These are phyloP conservation scores for Chrysomallon squamiferum DNA, from an alignment of 1,140 invertebrate genomes.

Conservation along the genomic window DNA sequence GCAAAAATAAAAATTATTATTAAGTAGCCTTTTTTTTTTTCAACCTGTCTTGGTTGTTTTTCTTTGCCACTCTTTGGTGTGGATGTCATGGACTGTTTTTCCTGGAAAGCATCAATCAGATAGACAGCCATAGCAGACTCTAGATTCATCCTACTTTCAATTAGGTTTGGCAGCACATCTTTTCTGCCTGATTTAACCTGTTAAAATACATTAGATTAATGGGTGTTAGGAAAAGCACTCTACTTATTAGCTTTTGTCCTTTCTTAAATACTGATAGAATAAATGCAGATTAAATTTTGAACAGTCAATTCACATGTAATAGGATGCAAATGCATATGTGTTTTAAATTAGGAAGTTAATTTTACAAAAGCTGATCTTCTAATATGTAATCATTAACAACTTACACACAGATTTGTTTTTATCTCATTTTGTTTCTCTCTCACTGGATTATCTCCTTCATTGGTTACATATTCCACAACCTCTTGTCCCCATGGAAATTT, in stretches of 20 bases:
- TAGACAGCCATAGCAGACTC: slow-evolving; percentile 31
- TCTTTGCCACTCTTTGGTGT: not conserved
- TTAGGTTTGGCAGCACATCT: slow-evolving; percentile 21
- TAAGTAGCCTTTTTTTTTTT: no score
- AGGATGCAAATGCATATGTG: no score
- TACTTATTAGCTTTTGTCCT: not conserved
- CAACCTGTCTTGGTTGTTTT: not conserved
- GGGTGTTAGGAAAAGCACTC: no score
- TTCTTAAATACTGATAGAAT: not conserved
- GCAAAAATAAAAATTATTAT: no score
- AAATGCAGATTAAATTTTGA: no score
- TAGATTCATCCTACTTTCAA: slow-evolving; percentile 29
- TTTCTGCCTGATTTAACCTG: slow-evolving; percentile 26
- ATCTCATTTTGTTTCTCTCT: slow-evolving; percentile 14
- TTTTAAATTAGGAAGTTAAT: no score
- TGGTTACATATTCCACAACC: slow-evolving; percentile 35
- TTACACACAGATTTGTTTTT: slow-evolving; percentile 17
- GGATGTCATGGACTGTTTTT: slow-evolving; percentile 11
- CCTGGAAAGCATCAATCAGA: slow-evolving; percentile 31
- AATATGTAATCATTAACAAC: no score
- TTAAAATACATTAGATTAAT: not conserved
- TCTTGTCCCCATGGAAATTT: slow-evolving; percentile 43
- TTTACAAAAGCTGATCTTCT: no score
- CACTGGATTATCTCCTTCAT: slow-evolving; percentile 21
- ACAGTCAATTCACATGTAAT: no score